phyloP scores from a whole-genome alignment of 2,797 vertebrate species.

The Denticeps clupeoides region DNA sequence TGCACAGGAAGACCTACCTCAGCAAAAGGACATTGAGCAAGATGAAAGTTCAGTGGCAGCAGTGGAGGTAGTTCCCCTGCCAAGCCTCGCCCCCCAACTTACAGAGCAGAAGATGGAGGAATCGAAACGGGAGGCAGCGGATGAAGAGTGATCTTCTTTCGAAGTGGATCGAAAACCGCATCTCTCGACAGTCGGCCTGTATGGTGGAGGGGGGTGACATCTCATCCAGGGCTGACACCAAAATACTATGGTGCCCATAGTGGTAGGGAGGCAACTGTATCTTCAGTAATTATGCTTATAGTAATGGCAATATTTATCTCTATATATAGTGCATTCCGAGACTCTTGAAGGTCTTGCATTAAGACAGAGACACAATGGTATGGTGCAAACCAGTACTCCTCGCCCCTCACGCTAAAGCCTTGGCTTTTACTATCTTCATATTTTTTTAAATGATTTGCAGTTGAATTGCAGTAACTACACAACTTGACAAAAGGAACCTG shows the following conservation, averaged over 20 bases:
- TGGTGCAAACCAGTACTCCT: conserved; percentile 42
- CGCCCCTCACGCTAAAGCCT: conserved; percentile 47
- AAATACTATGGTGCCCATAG: conserved; percentile 47
- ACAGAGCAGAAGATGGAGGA: conserved; percentile 53
- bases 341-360: conserved; percentile 60
- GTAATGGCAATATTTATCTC: conserved; percentile 66
- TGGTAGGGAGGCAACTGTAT: conserved; percentile 59
- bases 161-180: conserved; percentile 16
- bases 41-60: conserved; percentile 46
- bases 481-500: conserved; percentile 30
- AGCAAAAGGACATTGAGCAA: conserved; percentile 54
- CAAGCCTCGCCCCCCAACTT: conserved; percentile 50
- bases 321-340: conserved; percentile 67
- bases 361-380: conserved; percentile 47
- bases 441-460: background rate
- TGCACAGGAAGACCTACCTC: conserved; percentile 53
- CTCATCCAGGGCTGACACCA: conserved; percentile 18
- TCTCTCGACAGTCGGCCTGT: too few species aligned
- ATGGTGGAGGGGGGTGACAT: background rate
- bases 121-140: conserved; percentile 60
- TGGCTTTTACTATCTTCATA: background rate
- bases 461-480: conserved; percentile 8
- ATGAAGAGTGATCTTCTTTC: conserved; percentile 59
- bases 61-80: conserved; percentile 43
- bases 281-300: conserved; percentile 70